Evolutionary conservation across 2,113 vertebrate genomes (phyloP), one percentile per base, ranked within the genome.

Genomic region (Campylomormyrus tamandua): DNA sequence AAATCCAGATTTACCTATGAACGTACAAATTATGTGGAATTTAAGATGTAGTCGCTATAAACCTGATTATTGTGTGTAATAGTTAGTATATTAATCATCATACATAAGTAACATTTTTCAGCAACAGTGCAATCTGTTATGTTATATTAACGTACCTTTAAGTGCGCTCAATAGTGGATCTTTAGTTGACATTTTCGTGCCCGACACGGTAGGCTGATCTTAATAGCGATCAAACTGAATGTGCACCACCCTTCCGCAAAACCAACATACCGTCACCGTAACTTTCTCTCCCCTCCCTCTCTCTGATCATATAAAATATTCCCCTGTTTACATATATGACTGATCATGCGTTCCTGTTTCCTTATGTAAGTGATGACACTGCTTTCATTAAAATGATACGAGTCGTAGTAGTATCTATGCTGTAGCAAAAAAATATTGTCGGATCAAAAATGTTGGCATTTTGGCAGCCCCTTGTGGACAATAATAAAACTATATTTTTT

Each of bases 151-250:
- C 83, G 27, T 87, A 94, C 97, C 96, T 96, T 96, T 97, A 35
- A 97, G 95, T 0, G 96, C 95, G 80, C 94, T 93, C 80, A 98
- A 93, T 6, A 97, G 95, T 66, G 96, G 97, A 91, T 97, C 96
- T 94, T 94, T 97, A 5, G 94, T 90, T 9, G 96, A 95, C 97
- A 97, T 96, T 83, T 58, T 93, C 46, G 62, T 90, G 58, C 10
- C 35, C 21, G 11, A 7, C 45, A 24, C 42, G 35, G 46, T 27
- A 13, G 42, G 27, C 62, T 39, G 31, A 42, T 53, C 15, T 39
- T 74, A 45, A 46, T 52, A 46, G 49, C 6, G 19, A n/a, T 31
- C 19, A 48, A 46, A 50, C 87, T 39, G 48, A 45, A 74, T 66
- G 66, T 6, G 74, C 70, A 77, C 90, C 89, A 92, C 53, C 88